Evolutionary conservation across 2,888 invertebrate species (phyloP).

Genomic region (Tenodera sinensis): DNA sequence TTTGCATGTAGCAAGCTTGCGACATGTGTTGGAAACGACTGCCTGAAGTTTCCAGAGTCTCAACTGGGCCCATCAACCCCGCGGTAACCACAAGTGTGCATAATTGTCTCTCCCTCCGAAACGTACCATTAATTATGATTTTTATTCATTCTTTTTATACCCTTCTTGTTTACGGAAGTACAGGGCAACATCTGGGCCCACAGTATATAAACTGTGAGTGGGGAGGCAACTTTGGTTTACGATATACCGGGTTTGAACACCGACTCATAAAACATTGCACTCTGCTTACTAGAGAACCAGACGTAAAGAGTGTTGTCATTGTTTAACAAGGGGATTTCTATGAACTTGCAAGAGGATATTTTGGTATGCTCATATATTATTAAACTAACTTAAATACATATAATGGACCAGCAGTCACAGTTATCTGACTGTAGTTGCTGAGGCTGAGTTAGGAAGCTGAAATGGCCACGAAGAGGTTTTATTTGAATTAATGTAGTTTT

Average conservation of each 20-base stretch:
- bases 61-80: background rate
- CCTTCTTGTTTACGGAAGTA: background rate
- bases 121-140: background rate
- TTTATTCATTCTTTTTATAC: background rate
- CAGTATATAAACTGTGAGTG: background rate
- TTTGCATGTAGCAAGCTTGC: background rate
- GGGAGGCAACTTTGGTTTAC: background rate
- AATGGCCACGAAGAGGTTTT: no score
- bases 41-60: background rate
- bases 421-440: no score
- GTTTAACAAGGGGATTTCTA: no score
- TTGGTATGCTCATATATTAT: no score
- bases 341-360: no score
- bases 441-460: no score
- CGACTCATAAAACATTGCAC: background rate
- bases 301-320: no score
- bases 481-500: no score
- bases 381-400: no score
- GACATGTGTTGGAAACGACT: background rate
- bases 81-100: background rate
- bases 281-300: background rate
- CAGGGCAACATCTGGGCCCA: background rate
- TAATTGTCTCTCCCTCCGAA: background rate
- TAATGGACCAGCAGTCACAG: no score
- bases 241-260: background rate